A percentile compares a stretch with the other conserved stretches of the same genome.
These are phyloP conservation scores for Alectoris magna DNA, from an alignment of 2,797 vertebrate genomes.

Conservation along the genomic window DNA sequence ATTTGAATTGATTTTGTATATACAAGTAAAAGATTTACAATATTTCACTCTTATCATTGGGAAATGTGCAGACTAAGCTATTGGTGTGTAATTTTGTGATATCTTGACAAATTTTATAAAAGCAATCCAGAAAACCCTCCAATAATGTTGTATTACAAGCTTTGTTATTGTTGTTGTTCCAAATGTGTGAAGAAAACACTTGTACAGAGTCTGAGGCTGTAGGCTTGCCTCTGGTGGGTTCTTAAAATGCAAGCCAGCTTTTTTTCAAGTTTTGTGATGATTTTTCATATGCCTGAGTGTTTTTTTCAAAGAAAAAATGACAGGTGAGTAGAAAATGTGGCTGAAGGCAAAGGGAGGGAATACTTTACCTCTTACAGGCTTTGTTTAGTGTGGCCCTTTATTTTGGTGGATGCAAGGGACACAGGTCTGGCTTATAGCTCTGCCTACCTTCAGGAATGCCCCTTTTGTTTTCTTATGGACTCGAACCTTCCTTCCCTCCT, in stretches of 20 bases:
- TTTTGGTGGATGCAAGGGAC: background rate
- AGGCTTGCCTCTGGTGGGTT: background rate
- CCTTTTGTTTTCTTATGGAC: rapidly evolving
- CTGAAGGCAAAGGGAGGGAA: background rate
- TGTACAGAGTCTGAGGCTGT: background rate
- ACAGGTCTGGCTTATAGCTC: background rate
- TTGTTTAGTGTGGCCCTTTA: background rate
- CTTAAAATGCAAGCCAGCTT: background rate
- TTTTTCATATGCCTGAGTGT: background rate
- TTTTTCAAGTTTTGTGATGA: background rate
- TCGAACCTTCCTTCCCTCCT: background rate
- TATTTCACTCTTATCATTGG: slow-evolving; percentile 75
- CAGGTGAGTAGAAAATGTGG: background rate
- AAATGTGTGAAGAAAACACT: background rate
- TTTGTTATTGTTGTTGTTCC: background rate
- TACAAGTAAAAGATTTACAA: slow-evolving; percentile 66
- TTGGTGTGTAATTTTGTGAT: slow-evolving; percentile 77
- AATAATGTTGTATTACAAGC: background rate
- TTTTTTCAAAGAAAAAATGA: background rate
- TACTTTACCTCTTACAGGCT: background rate
- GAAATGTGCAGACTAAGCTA: slow-evolving; percentile 78
- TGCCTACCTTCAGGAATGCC: background rate
- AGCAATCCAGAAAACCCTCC: slow-evolving; percentile 73
- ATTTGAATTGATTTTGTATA: slow-evolving; percentile 80
- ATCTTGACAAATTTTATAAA: slow-evolving; percentile 86